Conservation (phyloP, 2,888 invertebrate species). For the Philereme vetulata region DNA sequence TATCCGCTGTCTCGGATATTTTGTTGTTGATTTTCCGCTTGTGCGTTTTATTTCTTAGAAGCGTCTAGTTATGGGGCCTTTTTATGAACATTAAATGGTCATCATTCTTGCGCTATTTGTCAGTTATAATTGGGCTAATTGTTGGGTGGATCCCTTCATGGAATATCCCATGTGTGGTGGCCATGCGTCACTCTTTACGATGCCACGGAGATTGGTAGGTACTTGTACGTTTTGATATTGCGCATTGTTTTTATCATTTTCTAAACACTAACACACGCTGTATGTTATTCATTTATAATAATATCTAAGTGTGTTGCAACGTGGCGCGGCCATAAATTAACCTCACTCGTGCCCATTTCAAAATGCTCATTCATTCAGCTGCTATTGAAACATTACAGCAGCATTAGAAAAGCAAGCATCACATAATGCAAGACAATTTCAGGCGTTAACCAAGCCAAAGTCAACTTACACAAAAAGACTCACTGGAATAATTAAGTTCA, state of each 20-base stretch:
- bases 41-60: constrained; percentile 44
- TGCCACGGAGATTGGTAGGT: constrained; percentile 32
- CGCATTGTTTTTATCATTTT: constrained; percentile 35
- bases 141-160: constrained; percentile 65
- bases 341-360: constrained; percentile 4
- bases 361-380: background rate
- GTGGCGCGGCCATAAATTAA: background rate
- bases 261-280: constrained; percentile 23
- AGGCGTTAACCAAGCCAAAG: too few relatives aligned
- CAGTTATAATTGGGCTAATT: constrained; percentile 70
- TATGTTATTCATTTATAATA: constrained; percentile 8
- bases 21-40: constrained; percentile 44
- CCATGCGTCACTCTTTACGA: constrained; percentile 46
- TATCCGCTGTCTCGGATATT: constrained; percentile 50
- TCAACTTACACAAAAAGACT: too few relatives aligned
- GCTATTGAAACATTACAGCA: background rate
- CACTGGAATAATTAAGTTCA: too few relatives aligned
- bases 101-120: constrained; percentile 53
- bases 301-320: constrained; percentile 18
- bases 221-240: constrained; percentile 35
- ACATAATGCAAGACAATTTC: too few relatives aligned
- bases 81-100: constrained; percentile 45
- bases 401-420: too few relatives aligned
- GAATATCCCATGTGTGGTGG: constrained; percentile 51
- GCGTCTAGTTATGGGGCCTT: constrained; percentile 40